Base-by-base conservation (phyloP, 1,140 invertebrate species). In the Lasioglossum baleicum region DNA sequence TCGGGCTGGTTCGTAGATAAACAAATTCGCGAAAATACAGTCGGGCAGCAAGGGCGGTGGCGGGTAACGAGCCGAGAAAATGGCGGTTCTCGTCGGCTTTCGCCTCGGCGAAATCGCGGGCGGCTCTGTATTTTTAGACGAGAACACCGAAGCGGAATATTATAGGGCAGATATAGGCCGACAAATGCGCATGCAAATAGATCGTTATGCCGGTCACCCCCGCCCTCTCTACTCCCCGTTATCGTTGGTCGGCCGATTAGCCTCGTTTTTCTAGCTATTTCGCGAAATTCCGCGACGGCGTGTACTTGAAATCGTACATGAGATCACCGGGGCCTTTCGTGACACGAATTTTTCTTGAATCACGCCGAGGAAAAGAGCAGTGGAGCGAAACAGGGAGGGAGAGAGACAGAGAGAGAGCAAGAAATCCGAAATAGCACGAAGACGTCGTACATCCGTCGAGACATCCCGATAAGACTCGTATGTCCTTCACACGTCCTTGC, bases 261-360 rank as follows among this genome's bases (percentile, higher is more conserved):
- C 84, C 83, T 82, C 72, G 75, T 86, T 85, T 84, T 82, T 85
- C 84, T 75, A 81, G 53, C 70, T 58, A 61, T 85, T 83, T 84
- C 79, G 67, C 48, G 76, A 85, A 85, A 85, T 86, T 82, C 70
- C 79, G 17, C 76, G 58, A 53, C 56, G 60, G 53, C 65, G 67
- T 40, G 56, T 53, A 42, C 74, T 78, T 63, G 82, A 51, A 83
- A 82, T 77, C 81, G 77, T 67, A 69, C 83, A 79, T 66, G 80
- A 76, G 71, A 83, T 75, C 76, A 40, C 69, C 10, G 6, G n/a
- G 11, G 15, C 51, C 40, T 80, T 77, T 70, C 78, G 83, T 77
- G 83, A 84, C 79, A 75, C 80, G 75, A 82, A 75, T 75, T 80
- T 75, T 68, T 51, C 63, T 15, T 11, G 61, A n/a, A 73, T 68